Evolutionary conservation across 2,797 vertebrate species (phyloP).

Genomic region (Thripadectes ignobilis): DNA sequence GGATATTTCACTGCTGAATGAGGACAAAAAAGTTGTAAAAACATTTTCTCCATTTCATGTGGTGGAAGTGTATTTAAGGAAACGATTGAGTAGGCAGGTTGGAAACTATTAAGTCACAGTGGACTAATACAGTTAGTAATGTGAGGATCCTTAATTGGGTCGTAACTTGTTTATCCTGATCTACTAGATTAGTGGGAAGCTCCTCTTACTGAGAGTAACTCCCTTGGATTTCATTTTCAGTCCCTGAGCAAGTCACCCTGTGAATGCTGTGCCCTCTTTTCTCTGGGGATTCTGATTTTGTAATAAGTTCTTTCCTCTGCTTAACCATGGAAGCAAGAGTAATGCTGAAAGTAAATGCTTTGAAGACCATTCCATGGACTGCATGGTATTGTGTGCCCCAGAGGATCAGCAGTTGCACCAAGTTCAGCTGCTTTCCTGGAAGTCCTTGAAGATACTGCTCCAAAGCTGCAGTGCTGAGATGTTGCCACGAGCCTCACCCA

Average conservation of each 20-base stretch:
- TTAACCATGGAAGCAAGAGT: neutral
- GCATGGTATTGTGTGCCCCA: neutral
- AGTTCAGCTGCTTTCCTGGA: neutral
- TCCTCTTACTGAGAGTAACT: neutral
- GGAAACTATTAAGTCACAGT: neutral
- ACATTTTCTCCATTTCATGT: neutral
- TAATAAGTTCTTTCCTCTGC: neutral
- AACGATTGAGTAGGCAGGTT: neutral
- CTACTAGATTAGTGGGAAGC: neutral
- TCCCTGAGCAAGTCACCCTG: neutral
- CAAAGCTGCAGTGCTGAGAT: neutral
- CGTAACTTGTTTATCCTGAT: slow-evolving; percentile 5
- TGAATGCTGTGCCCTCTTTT: neutral
- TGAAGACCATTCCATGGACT: neutral
- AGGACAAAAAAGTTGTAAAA: neutral
- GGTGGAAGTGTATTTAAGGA: neutral
- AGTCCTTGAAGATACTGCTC: neutral
- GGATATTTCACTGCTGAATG: neutral
- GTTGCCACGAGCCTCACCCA: neutral
- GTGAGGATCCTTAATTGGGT: neutral
- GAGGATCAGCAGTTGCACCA: neutral
- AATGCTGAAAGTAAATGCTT: neutral
- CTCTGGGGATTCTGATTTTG: neutral
- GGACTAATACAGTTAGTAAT: neutral
- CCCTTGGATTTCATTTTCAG: neutral